Evolutionary conservation across 2,113 vertebrate genomes (phyloP).

Genomic region (Genyomyrus donnyi): DNA sequence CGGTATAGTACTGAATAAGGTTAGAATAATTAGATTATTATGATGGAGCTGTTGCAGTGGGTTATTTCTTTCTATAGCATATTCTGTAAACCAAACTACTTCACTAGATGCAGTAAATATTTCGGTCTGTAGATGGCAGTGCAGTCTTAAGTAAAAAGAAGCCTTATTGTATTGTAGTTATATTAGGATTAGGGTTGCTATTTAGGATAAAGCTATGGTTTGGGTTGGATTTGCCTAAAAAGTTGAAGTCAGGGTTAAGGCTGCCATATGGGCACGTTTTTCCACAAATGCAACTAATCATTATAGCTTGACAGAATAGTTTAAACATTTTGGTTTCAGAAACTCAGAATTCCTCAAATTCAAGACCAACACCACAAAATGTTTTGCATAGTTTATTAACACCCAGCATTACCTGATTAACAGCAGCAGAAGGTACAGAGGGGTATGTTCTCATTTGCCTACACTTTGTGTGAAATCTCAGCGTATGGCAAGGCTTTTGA

Average conservation of each 20-base stretch:
- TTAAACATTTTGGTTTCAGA: no score
- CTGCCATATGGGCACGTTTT: background rate
- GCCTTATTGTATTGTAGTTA: background rate
- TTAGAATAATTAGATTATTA: background rate
- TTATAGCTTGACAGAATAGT: no score
- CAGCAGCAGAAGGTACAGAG: background rate
- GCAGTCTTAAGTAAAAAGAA: background rate
- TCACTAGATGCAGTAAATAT: background rate
- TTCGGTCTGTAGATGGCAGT: background rate
- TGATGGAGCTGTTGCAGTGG: background rate
- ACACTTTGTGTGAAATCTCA: background rate
- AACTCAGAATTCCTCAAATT: background rate
- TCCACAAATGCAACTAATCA: background rate
- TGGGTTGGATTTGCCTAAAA: background rate
- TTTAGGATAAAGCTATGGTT: background rate
- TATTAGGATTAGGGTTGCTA: background rate
- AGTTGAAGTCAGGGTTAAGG: background rate
- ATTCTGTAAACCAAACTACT: background rate
- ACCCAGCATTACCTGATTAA: background rate
- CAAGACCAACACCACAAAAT: background rate
- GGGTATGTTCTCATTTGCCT: background rate
- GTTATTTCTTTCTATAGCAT: background rate
- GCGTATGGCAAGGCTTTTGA: background rate
- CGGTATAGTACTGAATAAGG: background rate
- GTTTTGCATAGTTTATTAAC: background rate